Base-by-base conservation (phyloP, 2,797 vertebrate genomes). In the Artibeus jamaicensis region DNA sequence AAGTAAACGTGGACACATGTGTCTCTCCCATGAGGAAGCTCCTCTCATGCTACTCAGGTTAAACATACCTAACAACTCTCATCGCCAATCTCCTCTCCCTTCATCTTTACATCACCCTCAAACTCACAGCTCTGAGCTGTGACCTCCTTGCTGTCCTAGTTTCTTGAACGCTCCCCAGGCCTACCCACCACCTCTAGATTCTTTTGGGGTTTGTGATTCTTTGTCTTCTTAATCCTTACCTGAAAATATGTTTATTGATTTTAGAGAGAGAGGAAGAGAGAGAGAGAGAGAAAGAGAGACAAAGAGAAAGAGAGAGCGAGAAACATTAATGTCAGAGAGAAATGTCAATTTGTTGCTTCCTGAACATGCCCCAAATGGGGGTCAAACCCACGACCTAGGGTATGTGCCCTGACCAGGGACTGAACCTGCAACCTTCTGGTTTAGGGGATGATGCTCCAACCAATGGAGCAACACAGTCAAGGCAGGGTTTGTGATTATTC, bases 1-100 rank as follows among this genome's bases (percentile, higher is more conserved):
- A 21, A 86, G 32, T 53, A 15, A 50, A 6, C 0, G 1, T 2
- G 4, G 19, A 48, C 32, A 22, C 34, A 0, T 0, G 12, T 6
- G 37, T 3, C 44, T 67, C 4, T 46, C 26, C 68, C 1, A 1
- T 7, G 6, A 8, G 67, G 53, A 84, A 71, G 18, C 16, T n/a
- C 32, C 10, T 22, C 89, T 15, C 29, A 0, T 3, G 9, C 68
- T 11, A 21, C 53, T 29, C 12, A 90, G 39, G 6, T 89, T 3
- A 6, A 1, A 34, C 18, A 24, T 5, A 2, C 37, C 12, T 0
- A 8, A 48, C 24, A 59, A 24, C 18, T 78, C 32, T 68, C 18
- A 24, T 11, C 32, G n/a, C 14, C n/a, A n/a, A 65, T 24, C 3
- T n/a, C 16, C 1, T 32, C 67, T 59, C 24, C 59, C 50, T 73